Base-by-base conservation (phyloP, 30 jellyfish, hydroid and myxozoan species). In the Chrysaora quinquecirrha region DNA sequence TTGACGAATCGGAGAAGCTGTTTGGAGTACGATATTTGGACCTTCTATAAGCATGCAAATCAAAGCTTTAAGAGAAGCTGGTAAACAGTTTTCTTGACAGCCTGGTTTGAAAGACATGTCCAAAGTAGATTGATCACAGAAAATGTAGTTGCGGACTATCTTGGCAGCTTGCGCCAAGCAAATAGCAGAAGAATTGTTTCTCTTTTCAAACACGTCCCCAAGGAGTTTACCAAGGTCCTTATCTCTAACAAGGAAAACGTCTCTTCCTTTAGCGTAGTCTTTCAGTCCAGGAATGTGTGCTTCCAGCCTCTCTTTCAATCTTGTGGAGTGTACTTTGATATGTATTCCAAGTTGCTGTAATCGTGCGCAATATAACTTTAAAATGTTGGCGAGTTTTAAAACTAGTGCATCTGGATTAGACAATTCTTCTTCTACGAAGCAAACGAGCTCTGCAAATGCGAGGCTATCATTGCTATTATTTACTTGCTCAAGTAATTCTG, bases 391-490 rank as follows among this genome's bases (percentile, higher is more conserved):
- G 29, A 73, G 43, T 47, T 73, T 47, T 62, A 73, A n/a, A 34
- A 73, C 9, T 1, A 30, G 46, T 47, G 54, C 85, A 47, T 73
- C 85, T 46, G 30, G 27, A 9, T 28, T 38, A 58, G 34, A 67
- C 32, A 30, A 67, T 28, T 48, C 73, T 60, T 60, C 34, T 60
- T n/a, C 73, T 20, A 60, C 34, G 73, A 20, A 60, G 7, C 21
- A 7, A 4, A 34, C 85, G 21, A 35, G 76, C 73, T 73, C 85
- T 34, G 85, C 34, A 24, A 73, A 47, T 73, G 85, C 85, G 73
- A 47, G 34, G 85, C 24, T 67, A 23, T 67, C 24, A 21, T 47
- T 67, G 34, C 80, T 67, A 47, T 67, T 43, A 67, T 30, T 61
- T 21, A 18, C 62, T 67, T 67, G 80, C 30, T 67, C 62, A 35